phyloP scores from a whole-genome alignment of 2,113 vertebrate species.

The Morone chrysops region DNA sequence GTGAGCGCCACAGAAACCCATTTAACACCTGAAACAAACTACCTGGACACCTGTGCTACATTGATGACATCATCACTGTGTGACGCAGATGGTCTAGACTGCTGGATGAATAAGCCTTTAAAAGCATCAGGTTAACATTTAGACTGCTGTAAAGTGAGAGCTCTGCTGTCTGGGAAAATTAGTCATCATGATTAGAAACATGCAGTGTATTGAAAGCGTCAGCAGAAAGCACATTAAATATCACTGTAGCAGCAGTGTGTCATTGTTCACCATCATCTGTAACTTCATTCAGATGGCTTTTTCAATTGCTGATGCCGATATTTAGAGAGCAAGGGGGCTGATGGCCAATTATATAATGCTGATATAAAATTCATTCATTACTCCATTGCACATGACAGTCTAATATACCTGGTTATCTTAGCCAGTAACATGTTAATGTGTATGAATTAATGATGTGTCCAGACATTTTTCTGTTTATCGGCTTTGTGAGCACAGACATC shows the following conservation, averaged over 20 bases:
- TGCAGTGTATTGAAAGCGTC: background rate
- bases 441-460: too few species aligned
- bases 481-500: too few species aligned
- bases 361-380: too few species aligned
- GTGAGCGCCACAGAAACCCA: background rate
- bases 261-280: background rate
- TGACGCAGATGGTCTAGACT: slow-evolving; percentile 39
- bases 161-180: background rate
- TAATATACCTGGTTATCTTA: too few species aligned
- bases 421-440: too few species aligned
- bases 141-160: background rate
- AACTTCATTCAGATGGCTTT: too few species aligned
- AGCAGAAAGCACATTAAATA: background rate
- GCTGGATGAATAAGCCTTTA: slow-evolving; percentile 21
- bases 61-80: slow-evolving; percentile 39
- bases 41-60: background rate
- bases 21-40: background rate
- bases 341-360: too few species aligned
- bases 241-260: background rate
- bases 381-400: too few species aligned
- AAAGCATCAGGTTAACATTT: background rate
- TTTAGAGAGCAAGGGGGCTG: too few species aligned
- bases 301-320: too few species aligned
- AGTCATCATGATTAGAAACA: slow-evolving; percentile 32
- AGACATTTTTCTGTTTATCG: too few species aligned